phyloP scores from a whole-genome alignment of 2,888 invertebrate species.

The Ennomos erosarius region DNA sequence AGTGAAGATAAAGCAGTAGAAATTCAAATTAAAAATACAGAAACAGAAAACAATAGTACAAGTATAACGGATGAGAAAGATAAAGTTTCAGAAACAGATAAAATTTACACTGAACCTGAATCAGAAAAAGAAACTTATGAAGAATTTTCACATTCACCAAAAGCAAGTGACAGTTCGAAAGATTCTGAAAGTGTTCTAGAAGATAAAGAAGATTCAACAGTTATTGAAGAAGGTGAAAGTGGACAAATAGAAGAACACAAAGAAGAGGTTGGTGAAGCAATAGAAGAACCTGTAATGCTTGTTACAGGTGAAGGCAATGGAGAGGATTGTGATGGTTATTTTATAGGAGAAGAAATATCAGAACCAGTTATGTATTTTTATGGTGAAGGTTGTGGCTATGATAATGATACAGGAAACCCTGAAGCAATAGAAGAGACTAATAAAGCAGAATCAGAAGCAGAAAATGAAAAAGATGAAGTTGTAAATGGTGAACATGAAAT shows the following conservation, averaged over 20 bases:
- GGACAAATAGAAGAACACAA: slow-evolving; percentile 27
- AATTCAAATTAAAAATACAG: not conserved
- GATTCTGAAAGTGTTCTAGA: slow-evolving; percentile 25
- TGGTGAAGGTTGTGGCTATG: slow-evolving; percentile 90
- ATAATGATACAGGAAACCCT: slow-evolving; percentile 91
- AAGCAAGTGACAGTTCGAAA: slow-evolving; percentile 21
- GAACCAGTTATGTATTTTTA: slow-evolving; percentile 89
- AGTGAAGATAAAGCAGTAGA: slow-evolving; percentile 10
- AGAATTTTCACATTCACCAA: slow-evolving; percentile 15
- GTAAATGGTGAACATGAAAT: slow-evolving; percentile 72
- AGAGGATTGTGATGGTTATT: slow-evolving; percentile 86
- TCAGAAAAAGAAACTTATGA: slow-evolving; percentile 8
- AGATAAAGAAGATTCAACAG: slow-evolving; percentile 16
- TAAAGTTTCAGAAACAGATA: slow-evolving; percentile 4
- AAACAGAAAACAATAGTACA: slow-evolving; percentile 11
- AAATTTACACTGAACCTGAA: not conserved
- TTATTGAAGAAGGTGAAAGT: slow-evolving; percentile 26
- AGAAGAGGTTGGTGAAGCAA: slow-evolving; percentile 84
- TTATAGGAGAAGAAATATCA: slow-evolving; percentile 88
- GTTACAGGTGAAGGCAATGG: slow-evolving; percentile 90
- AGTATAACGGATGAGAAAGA: slow-evolving; percentile 16
- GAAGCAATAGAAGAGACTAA: slow-evolving; percentile 63
- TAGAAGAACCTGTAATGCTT: slow-evolving; percentile 90
- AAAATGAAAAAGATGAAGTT: slow-evolving; percentile 68
- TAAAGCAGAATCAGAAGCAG: slow-evolving; percentile 58